Evolutionary conservation across 2,888 invertebrate species (phyloP), one percentile per base, ranked within the genome.

Genomic region (Phlogophora meticulosa): DNA sequence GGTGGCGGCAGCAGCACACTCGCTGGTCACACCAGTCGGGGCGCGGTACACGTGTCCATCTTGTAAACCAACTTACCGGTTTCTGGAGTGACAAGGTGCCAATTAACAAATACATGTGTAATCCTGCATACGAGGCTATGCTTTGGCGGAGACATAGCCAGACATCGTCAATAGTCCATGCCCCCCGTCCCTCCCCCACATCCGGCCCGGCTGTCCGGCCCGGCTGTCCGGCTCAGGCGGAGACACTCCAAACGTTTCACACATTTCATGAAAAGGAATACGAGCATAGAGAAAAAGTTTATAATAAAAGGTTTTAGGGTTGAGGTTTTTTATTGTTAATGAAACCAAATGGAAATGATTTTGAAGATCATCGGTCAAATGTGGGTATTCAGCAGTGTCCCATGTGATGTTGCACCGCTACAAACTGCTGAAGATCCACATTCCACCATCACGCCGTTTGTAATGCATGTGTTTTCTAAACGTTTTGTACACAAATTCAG

Each of bases 1-100:
- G 4, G 34, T 11, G 11, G 24, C 4, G 17, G 5, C 43, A 11
- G n/a, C 10, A 20, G 32, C 5, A 63, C 46, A 22, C 32, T 22
- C 15, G 20, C n/a, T 11, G 22, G 20, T 32, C 13, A n/a, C n/a
- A n/a, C n/a, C n/a, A n/a, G n/a, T n/a, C n/a, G n/a, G n/a, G n/a
- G n/a, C n/a, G 24, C 22, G 40, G 42, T 22, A n/a, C n/a, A 22
- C 32, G 2, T n/a, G 22, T 13, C 13, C n/a, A n/a, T n/a, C n/a
- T n/a, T n/a, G 48, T 15, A 40, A 24, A 11, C 20, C n/a, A 32
- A 22, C 60, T 42, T 9, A 48, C 66, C 32, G 38, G 17, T 38
- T 22, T 32, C 46, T 64, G 13, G 4, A 17, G 65, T 48, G 32
- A 48, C 22, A 17, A 63, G 34, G 7, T 40, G 1, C 2, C 15